Evolutionary conservation across 2,797 vertebrate genomes (phyloP).

Genomic region (Danio albolineatus): DNA sequence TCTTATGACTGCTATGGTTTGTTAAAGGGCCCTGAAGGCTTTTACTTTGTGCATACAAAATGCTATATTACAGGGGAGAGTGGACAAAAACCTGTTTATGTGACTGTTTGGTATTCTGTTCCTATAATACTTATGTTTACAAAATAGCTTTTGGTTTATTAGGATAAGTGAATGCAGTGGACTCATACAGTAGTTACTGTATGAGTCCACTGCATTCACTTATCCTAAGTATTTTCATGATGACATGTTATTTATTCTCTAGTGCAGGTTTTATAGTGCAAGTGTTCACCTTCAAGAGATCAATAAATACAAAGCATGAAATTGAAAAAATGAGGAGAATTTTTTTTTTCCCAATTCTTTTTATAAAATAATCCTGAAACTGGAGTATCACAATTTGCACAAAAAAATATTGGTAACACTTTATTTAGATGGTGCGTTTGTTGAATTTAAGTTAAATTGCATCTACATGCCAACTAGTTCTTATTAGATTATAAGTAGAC

Average conservation of each 20-base stretch:
- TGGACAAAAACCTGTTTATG: not conserved
- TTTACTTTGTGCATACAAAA: slow-evolving; percentile 23
- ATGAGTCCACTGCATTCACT: too few relatives aligned
- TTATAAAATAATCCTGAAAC: too few relatives aligned
- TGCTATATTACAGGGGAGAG: not conserved
- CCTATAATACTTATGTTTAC: not conserved
- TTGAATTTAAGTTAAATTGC: too few relatives aligned
- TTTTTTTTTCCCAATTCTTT: too few relatives aligned
- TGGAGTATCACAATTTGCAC: too few relatives aligned
- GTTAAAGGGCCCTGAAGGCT: slow-evolving; percentile 7
- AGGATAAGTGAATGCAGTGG: not conserved
- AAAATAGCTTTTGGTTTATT: not conserved
- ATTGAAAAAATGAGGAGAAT: too few relatives aligned
- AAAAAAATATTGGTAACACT: too few relatives aligned
- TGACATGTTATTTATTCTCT: not conserved
- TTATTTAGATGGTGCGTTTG: too few relatives aligned
- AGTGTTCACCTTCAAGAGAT: not conserved
- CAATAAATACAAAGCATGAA: not conserved
- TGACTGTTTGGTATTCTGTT: not conserved
- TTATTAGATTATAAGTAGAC: too few relatives aligned
- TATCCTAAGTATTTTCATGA: not conserved
- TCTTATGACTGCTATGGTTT: slow-evolving; percentile 22
- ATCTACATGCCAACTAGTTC: too few relatives aligned
- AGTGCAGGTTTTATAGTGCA: not conserved
- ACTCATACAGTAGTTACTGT: too few relatives aligned